Percentiles rank a stretch among this genome's conserved stretches.
phyloP scores from a whole-genome alignment of 2,797 vertebrate species.

The Sebastes cheni region DNA sequence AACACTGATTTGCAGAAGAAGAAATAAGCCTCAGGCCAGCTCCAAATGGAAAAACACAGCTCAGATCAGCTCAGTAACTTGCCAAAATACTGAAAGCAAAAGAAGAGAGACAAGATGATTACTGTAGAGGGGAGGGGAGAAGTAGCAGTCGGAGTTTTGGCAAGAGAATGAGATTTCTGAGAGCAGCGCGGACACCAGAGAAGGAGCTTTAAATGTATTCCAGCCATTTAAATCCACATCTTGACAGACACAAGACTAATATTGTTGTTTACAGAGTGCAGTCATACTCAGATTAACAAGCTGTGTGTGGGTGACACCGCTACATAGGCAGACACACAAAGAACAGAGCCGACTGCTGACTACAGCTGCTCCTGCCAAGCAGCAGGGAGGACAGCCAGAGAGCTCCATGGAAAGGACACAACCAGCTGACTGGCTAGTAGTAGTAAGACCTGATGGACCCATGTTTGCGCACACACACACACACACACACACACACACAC shows the following conservation, averaged over 20 bases:
- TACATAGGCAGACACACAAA: conserved; percentile 17
- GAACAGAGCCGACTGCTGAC: conserved; percentile 8
- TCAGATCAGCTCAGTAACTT: neutral
- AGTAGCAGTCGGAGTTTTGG: neutral
- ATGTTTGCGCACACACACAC: rapidly evolving
- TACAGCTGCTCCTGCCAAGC: conserved; percentile 22
- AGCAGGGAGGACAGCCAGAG: conserved; percentile 11
- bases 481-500: rapidly evolving
- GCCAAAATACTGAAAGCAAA: neutral
- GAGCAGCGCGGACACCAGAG: neutral
- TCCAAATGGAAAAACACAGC: neutral
- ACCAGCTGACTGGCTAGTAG: conserved; percentile 14
- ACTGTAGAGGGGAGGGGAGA: neutral
- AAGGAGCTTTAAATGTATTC: neutral
- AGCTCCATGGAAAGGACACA: neutral
- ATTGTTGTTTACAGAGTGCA: neutral
- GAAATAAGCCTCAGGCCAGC: neutral
- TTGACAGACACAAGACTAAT: neutral
- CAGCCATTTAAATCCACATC: neutral
- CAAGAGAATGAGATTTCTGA: neutral
- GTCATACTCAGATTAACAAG: neutral
- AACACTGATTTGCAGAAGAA: no score
- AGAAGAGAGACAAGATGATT: neutral
- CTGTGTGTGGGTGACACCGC: neutral
- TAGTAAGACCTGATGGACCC: conserved; percentile 1